A percentile compares a stretch with the other conserved stretches of the same genome.
Conservation (phyloP, 2,797 vertebrate species). For the Vireo griseus region DNA sequence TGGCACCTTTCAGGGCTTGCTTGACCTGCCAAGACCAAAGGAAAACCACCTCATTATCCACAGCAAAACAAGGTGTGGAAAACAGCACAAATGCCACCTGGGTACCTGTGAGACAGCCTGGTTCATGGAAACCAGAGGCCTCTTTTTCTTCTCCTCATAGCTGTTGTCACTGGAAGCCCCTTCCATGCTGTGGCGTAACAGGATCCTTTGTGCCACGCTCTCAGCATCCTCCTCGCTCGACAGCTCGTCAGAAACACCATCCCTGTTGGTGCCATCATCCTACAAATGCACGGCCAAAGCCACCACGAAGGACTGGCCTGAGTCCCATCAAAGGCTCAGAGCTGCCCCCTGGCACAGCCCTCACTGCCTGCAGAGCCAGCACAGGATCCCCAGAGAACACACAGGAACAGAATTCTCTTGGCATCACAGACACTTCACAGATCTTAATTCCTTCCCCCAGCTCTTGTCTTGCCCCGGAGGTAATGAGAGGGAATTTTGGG, state of each 20-base stretch:
- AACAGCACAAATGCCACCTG: neutral
- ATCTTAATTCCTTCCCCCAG: accelerated
- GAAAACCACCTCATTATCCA: neutral
- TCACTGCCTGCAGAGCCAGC: neutral
- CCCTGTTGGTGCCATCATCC: constrained; percentile 69
- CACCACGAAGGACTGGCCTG: neutral
- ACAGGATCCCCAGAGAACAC: neutral
- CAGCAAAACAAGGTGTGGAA: neutral
- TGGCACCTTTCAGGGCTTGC: constrained; percentile 47
- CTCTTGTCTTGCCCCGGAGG: neutral
- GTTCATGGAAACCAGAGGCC: constrained; percentile 53
- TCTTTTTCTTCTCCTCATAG: constrained; percentile 75
- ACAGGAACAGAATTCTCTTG: neutral
- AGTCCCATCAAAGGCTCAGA: neutral
- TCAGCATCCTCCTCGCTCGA: constrained; percentile 89
- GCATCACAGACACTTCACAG: neutral
- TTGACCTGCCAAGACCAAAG: constrained; percentile 44
- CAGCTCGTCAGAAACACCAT: constrained; percentile 84
- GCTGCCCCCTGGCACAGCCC: neutral
- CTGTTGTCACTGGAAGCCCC: constrained; percentile 72
- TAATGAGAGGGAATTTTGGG: neutral
- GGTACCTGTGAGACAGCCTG: constrained; percentile 69
- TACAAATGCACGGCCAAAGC: constrained; percentile 27
- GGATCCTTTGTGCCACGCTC: constrained; percentile 29
- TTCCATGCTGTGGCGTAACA: constrained; percentile 64